Evolutionary conservation across 2,797 vertebrate species (phyloP).

Genomic region (Megaceryle alcyon): DNA sequence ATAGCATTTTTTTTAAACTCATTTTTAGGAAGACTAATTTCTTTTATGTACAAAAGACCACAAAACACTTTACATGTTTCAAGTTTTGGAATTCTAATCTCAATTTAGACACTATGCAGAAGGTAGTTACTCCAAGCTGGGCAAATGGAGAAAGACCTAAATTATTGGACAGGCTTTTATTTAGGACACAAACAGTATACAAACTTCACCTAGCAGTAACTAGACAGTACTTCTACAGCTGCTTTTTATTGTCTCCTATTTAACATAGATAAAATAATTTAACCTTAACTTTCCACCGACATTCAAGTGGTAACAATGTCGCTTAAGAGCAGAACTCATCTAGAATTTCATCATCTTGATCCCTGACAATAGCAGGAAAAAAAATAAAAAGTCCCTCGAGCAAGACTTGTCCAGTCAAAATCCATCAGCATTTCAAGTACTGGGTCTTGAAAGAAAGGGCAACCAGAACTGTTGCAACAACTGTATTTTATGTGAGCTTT

Average conservation of each 20-base stretch:
- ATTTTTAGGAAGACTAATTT: background rate
- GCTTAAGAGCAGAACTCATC: background rate
- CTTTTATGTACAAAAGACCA: background rate
- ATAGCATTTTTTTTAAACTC: background rate
- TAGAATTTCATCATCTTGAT: background rate
- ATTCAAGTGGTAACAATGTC: background rate
- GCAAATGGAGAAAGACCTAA: background rate
- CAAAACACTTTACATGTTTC: background rate
- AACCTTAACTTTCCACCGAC: background rate
- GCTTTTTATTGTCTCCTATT: background rate
- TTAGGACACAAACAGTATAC: background rate
- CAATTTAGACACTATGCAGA: background rate
- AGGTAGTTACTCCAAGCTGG: background rate
- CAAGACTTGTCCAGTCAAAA: background rate
- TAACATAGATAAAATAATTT: background rate
- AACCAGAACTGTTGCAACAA: background rate
- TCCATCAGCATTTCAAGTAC: background rate
- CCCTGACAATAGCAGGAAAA: background rate
- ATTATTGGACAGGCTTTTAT: background rate
- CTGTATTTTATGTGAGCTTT: background rate
- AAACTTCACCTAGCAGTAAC: background rate
- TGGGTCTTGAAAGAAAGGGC: background rate
- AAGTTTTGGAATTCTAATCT: background rate
- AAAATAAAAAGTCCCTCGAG: background rate
- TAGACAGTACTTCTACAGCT: background rate